phyloP scores from a whole-genome alignment of 2,113 vertebrate genomes.

The Balaenoptera acutorostrata region DNA sequence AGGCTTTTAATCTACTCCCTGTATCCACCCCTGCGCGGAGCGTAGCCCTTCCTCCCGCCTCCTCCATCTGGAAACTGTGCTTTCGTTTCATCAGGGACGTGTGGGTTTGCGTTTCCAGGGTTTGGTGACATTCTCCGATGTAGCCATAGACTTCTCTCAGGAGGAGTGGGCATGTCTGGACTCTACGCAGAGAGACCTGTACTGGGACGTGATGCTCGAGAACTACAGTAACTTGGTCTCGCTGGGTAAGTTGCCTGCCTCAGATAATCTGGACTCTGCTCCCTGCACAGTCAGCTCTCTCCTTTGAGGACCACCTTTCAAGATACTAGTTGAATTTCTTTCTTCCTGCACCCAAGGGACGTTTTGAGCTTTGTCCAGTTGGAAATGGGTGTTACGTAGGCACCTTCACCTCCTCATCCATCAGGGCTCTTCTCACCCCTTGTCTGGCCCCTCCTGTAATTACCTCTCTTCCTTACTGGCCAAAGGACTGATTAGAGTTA shows the following conservation, averaged over 20 bases:
- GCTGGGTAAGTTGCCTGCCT: background rate
- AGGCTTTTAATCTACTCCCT: background rate
- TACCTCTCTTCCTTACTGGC: background rate
- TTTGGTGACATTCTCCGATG: conserved; percentile 43
- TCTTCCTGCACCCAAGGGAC: background rate
- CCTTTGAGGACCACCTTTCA: background rate
- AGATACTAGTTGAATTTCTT: background rate
- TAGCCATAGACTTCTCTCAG: conserved; percentile 59
- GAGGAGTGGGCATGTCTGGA: conserved; percentile 56
- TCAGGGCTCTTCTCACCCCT: background rate
- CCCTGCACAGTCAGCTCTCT: background rate
- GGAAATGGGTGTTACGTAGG: fast-evolving
- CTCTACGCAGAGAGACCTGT: conserved; percentile 46
- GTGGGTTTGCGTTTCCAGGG: background rate
- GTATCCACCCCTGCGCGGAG: fast-evolving
- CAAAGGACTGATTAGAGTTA: background rate
- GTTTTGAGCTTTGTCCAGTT: background rate
- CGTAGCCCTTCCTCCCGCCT: background rate
- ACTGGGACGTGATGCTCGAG: conserved; percentile 69
- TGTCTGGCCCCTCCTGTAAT: background rate
- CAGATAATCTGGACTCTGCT: fast-evolving
- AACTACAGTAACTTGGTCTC: conserved; percentile 63
- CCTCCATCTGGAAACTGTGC: background rate
- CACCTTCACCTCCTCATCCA: background rate
- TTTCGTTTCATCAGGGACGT: background rate